Evolutionary conservation across 1,140 invertebrate genomes (phyloP).

Genomic region (Piezodorus guildinii): DNA sequence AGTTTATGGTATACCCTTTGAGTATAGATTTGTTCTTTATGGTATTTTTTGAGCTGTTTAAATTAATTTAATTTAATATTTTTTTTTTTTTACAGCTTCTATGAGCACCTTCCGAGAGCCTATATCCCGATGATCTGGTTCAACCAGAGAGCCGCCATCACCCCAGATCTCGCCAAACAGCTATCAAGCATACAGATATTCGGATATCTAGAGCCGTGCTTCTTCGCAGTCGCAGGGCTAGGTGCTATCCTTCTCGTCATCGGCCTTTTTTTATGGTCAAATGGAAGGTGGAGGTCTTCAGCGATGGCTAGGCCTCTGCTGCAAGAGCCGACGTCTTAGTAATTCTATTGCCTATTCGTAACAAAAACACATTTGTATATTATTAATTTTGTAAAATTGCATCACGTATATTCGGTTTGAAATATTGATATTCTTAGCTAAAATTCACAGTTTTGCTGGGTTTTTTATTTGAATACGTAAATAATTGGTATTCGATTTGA

Average conservation of each 20-base stretch:
- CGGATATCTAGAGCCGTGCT: background rate
- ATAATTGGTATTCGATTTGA: no score
- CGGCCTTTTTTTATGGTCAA: slow-evolving; percentile 1
- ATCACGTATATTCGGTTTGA: no score
- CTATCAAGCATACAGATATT: slow-evolving; percentile 1
- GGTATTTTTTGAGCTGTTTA: background rate
- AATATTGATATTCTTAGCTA: no score
- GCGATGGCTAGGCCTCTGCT: background rate
- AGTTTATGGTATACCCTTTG: no score
- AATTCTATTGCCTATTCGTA: background rate
- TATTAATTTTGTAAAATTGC: no score
- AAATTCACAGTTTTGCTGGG: no score
- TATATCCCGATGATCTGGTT: slow-evolving; percentile 71
- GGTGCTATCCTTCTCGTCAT: background rate
- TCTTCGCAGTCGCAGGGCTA: background rate
- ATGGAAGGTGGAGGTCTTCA: background rate
- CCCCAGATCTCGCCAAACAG: slow-evolving; percentile 37
- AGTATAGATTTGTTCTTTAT: no score
- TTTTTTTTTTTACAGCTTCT: slow-evolving; percentile 35
- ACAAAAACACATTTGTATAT: no score
- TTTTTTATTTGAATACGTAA: no score
- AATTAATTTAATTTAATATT: background rate
- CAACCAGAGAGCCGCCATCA: slow-evolving; percentile 50
- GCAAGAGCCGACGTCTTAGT: background rate
- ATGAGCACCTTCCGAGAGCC: slow-evolving; percentile 44